Evolutionary conservation across 2,113 vertebrate species (phyloP).

Genomic region (Suncus etruscus): DNA sequence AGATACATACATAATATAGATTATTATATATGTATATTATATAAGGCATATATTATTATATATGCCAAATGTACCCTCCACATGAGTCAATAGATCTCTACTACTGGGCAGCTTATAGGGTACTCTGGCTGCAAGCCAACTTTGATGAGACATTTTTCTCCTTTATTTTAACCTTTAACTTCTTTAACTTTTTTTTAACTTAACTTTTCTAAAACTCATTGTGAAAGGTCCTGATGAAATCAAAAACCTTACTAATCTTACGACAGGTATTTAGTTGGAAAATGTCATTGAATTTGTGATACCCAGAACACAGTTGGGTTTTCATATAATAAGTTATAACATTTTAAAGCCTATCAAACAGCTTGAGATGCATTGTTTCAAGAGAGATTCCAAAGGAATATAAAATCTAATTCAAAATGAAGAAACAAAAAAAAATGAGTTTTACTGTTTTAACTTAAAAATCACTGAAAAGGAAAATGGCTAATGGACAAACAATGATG

Average conservation of each 20-base stretch:
- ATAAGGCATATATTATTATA: too few relatives aligned
- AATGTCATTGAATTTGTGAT: neutral
- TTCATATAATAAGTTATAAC: conserved; percentile 6
- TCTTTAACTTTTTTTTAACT: neutral
- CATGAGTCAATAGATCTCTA: too few relatives aligned
- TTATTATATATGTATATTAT: too few relatives aligned
- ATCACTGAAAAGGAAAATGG: neutral
- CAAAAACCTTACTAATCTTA: neutral
- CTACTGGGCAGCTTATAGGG: too few relatives aligned
- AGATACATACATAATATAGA: too few relatives aligned
- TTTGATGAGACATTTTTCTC: too few relatives aligned
- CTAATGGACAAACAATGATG: neutral
- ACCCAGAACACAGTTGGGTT: neutral
- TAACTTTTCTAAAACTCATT: neutral
- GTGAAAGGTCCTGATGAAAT: neutral
- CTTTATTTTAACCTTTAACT: too few relatives aligned
- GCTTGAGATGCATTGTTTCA: neutral
- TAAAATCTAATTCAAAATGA: conserved; percentile 14
- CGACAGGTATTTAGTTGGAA: neutral
- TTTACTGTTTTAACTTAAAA: neutral
- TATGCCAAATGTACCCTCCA: too few relatives aligned
- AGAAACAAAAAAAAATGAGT: conserved; percentile 19
- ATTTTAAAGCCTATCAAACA: conserved; percentile 38
- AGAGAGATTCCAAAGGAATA: conserved; percentile 51
- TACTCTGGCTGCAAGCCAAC: too few relatives aligned